phyloP scores from a whole-genome alignment of 1,140 invertebrate species.

The Drosophila eugracilis region DNA sequence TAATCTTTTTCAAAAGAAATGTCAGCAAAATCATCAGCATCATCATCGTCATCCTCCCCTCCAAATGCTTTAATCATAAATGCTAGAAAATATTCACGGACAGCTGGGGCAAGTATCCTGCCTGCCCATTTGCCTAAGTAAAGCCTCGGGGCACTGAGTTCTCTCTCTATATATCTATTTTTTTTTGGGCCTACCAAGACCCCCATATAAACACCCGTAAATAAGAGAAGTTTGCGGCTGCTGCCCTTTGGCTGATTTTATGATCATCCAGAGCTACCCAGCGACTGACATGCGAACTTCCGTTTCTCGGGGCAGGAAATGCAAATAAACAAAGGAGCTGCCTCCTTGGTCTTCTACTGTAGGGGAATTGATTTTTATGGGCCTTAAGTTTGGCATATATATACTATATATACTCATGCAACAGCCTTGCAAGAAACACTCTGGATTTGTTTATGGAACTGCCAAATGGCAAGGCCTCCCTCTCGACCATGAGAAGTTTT shows the following conservation, averaged over 20 bases:
- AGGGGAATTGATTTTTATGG: slow-evolving; percentile 80
- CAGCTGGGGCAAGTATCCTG: slow-evolving; percentile 17
- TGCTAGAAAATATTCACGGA: slow-evolving; percentile 28
- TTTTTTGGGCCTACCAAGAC: slow-evolving; percentile 1
- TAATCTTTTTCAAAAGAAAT: slow-evolving; percentile 1
- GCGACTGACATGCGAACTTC: slow-evolving; percentile 74
- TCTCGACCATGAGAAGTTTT: slow-evolving; percentile 21
- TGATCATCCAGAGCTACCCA: slow-evolving; percentile 38
- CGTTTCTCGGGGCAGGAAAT: slow-evolving; percentile 71
- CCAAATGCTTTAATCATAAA: slow-evolving; percentile 36
- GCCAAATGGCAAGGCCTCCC: slow-evolving; percentile 25
- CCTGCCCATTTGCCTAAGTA: slow-evolving; percentile 38
- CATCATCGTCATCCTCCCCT: slow-evolving; percentile 11
- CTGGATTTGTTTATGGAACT: slow-evolving; percentile 57
- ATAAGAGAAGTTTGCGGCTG: slow-evolving; percentile 47
- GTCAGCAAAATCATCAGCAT: background rate
- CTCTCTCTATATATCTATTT: background rate
- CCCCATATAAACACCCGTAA: slow-evolving; percentile 28
- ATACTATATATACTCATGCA: too few species aligned
- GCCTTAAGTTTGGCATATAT: slow-evolving; percentile 79
- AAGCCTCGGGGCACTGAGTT: slow-evolving; percentile 25
- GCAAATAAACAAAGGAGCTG: slow-evolving; percentile 74
- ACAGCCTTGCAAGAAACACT: slow-evolving; percentile 47
- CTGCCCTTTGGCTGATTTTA: slow-evolving; percentile 58
- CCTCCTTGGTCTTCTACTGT: slow-evolving; percentile 30